Conservation (phyloP, 1,140 invertebrate species). For the Drosophila suzukii region DNA sequence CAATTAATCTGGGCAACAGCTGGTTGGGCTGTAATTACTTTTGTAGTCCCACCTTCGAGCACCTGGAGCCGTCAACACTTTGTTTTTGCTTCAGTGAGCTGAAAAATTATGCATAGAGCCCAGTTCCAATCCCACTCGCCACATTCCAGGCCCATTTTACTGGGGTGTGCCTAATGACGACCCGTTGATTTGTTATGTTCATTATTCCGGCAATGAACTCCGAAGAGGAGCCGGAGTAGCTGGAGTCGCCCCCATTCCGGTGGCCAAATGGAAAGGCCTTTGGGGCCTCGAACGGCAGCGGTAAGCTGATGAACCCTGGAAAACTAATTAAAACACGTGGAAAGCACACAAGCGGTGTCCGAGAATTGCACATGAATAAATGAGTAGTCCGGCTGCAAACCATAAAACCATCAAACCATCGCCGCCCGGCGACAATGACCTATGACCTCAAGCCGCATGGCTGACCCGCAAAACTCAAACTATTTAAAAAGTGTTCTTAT, state of each 20-base stretch:
- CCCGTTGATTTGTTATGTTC: constrained; percentile 78
- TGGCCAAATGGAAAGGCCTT: background rate
- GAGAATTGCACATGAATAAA: constrained; percentile 66
- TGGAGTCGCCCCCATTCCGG: background rate
- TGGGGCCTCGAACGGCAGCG: constrained; percentile 13
- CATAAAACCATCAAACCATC: constrained; percentile 26
- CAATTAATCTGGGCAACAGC: constrained; percentile 76
- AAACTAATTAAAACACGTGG: constrained; percentile 82
- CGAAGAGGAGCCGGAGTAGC: background rate
- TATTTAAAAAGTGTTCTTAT: background rate
- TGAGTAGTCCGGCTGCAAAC: constrained; percentile 24
- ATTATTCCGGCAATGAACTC: constrained; percentile 61
- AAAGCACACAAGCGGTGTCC: constrained; percentile 55
- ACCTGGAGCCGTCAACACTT: constrained; percentile 51
- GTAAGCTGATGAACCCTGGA: constrained; percentile 70
- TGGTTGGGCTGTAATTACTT: constrained; percentile 65
- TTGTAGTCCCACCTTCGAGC: constrained; percentile 41
- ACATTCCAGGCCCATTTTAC: background rate
- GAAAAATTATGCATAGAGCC: constrained; percentile 70
- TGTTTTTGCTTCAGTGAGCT: constrained; percentile 71
- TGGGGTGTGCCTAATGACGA: constrained; percentile 58
- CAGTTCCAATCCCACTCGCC: background rate
- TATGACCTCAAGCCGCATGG: constrained; percentile 40
- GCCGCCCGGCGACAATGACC: constrained; percentile 36
- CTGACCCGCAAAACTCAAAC: constrained; percentile 4